phyloP scores from a whole-genome alignment of 1,140 invertebrate species.

The Cecropterus lyciades region DNA sequence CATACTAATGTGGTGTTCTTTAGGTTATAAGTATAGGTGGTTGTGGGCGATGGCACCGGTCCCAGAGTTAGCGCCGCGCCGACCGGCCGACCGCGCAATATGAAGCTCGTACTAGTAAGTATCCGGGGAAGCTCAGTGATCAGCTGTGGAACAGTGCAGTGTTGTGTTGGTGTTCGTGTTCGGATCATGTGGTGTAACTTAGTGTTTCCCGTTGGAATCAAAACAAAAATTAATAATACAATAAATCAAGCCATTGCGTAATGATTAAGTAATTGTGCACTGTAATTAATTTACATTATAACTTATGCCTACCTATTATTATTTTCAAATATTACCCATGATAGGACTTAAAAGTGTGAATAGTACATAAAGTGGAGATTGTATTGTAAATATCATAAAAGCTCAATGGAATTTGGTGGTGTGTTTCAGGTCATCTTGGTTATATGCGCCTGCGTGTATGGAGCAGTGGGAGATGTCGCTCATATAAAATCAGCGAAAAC shows the following conservation, averaged over 20 bases:
- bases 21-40: conserved; percentile 80
- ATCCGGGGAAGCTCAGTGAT: conserved; percentile 44
- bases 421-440: conserved; percentile 71
- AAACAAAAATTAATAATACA: neutral
- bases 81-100: conserved; percentile 61
- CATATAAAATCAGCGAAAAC: conserved; percentile 64
- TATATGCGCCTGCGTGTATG: conserved; percentile 56
- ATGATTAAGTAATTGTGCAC: too few relatives aligned
- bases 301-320: too few relatives aligned
- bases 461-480: conserved; percentile 56
- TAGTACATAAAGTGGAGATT: too few relatives aligned
- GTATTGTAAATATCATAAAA: neutral
- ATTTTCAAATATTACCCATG: too few relatives aligned
- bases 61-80: conserved; percentile 53
- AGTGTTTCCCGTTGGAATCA: conserved; percentile 15
- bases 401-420: conserved; percentile 22
- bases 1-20: conserved; percentile 68
- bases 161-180: conserved; percentile 45
- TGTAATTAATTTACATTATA: too few relatives aligned
- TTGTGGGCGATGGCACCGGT: conserved; percentile 50
- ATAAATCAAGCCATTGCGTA: too few relatives aligned
- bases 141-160: conserved; percentile 37
- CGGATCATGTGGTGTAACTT: conserved; percentile 22
- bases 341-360: too few relatives aligned
- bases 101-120: conserved; percentile 69